A percentile compares a stretch with the other conserved stretches of the same genome.
Conservation (phyloP, 37 sponge, comb jelly and placozoan genomes). For the Aplysina aerophoba region DNA sequence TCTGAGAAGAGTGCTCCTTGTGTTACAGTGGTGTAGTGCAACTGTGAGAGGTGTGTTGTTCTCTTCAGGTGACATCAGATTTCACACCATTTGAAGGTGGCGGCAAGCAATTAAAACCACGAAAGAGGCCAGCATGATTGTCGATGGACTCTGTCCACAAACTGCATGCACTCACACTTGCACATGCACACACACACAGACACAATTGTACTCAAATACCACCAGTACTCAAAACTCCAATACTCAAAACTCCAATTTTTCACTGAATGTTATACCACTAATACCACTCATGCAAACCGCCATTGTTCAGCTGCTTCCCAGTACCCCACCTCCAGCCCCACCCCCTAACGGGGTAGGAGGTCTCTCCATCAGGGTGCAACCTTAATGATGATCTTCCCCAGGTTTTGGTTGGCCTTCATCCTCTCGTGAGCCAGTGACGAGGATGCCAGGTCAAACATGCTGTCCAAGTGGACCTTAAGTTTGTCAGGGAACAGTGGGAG, state of each 20-base stretch:
- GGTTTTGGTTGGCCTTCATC: slow-evolving; percentile 77
- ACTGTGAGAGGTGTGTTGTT: background rate
- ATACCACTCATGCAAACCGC: no score
- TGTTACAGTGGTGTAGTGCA: background rate
- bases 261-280: no score
- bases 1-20: background rate
- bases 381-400: slow-evolving; percentile 77
- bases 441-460: slow-evolving; percentile 47
- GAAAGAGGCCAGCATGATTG: background rate
- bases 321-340: no score
- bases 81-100: slow-evolving; percentile 40
- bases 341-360: no score
- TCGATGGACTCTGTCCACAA: no score
- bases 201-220: no score
- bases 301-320: no score
- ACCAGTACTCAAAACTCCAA: no score
- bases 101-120: slow-evolving; percentile 33
- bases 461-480: slow-evolving; percentile 62
- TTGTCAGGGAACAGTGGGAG: slow-evolving; percentile 64
- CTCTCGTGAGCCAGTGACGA: slow-evolving; percentile 65
- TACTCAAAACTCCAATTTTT: no score
- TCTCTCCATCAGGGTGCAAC: background rate
- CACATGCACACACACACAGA: no score
- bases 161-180: no score
- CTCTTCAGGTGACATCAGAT: background rate